Evolutionary conservation across 2,113 vertebrate species (phyloP).

Genomic region (Sardina pilchardus): DNA sequence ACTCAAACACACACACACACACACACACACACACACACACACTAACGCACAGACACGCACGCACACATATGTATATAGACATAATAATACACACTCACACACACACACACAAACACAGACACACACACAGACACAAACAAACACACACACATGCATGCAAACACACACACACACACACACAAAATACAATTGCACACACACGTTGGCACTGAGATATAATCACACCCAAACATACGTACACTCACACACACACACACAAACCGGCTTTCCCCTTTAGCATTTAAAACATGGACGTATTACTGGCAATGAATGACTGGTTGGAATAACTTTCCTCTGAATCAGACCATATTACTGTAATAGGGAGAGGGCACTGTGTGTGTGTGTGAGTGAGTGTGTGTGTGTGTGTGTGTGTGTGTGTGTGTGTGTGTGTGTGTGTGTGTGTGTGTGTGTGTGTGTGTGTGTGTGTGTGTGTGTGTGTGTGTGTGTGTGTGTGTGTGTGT

Average conservation of each 20-base stretch:
- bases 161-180: not conserved
- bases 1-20: not conserved
- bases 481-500: not conserved
- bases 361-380: not conserved
- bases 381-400: not conserved
- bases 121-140: not conserved
- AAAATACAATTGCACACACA: no score
- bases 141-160: not conserved
- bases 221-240: no score
- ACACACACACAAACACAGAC: not conserved
- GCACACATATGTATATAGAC: no score
- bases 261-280: no score
- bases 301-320: not conserved
- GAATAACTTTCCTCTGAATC: not conserved
- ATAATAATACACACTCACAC: not conserved
- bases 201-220: no score
- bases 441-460: slow-evolving; percentile 14
- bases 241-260: no score
- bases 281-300: no score
- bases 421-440: not conserved
- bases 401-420: not conserved
- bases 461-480: slow-evolving; percentile 9
- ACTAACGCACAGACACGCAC: no score
- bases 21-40: not conserved
- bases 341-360: not conserved